These are phyloP conservation scores for Zosterops lateralis DNA, from an alignment of 2,113 vertebrate genomes.

Conservation along the genomic window DNA sequence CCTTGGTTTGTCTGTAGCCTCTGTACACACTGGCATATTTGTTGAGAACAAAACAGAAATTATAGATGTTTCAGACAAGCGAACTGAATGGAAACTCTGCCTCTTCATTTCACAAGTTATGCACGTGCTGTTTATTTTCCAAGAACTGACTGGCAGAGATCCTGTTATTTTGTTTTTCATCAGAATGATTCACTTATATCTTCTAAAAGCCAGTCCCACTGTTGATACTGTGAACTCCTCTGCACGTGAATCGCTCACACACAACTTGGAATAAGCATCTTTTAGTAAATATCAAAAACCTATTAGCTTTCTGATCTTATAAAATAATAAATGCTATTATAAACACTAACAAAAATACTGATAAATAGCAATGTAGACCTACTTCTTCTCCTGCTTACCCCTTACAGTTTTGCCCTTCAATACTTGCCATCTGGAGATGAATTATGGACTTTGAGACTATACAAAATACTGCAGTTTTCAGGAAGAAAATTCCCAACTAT, in stretches of 20 bases:
- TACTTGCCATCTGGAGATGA: background rate
- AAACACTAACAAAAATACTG: background rate
- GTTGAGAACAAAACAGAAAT: background rate
- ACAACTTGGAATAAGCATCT: background rate
- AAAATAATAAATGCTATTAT: background rate
- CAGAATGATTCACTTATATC: background rate
- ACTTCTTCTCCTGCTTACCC: background rate
- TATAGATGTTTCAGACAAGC: background rate
- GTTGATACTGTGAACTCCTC: background rate
- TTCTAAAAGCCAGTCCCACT: background rate
- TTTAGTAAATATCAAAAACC: background rate
- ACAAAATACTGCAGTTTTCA: background rate
- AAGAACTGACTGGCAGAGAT: background rate
- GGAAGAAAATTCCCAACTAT: background rate
- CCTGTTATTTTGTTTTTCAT: background rate
- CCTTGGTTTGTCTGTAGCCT: background rate
- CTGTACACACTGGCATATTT: background rate
- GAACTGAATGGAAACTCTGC: background rate
- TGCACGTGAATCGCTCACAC: background rate
- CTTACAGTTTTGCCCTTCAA: background rate
- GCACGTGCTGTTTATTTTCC: constrained; percentile 1
- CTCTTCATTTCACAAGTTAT: background rate
- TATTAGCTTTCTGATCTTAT: background rate
- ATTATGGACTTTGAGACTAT: background rate
- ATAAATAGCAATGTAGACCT: background rate